Evolutionary conservation across 2,797 vertebrate species (phyloP).

Genomic region (Ambastaia sidthimunki): DNA sequence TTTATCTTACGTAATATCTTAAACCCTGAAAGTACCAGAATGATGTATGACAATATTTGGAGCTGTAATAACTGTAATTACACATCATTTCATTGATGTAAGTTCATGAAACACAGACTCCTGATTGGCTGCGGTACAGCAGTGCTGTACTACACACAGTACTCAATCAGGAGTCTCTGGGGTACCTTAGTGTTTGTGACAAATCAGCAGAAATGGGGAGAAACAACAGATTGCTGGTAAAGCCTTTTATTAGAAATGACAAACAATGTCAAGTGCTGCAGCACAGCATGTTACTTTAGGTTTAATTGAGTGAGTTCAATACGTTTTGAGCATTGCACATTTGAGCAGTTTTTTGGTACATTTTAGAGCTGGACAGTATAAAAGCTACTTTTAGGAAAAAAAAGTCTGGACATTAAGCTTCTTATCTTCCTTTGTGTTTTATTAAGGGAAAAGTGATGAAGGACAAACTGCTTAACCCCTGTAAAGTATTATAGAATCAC

Average conservation of each 20-base stretch:
- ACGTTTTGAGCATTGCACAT: neutral
- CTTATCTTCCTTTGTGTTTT: no score
- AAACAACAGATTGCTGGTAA: neutral
- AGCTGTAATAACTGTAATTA: neutral
- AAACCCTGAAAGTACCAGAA: neutral
- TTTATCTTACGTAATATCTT: neutral
- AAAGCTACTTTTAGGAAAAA: no score
- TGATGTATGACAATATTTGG: neutral
- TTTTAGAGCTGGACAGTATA: no score
- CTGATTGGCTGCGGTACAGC: neutral
- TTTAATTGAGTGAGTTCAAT: neutral
- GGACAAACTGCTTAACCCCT: no score
- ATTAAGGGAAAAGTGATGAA: no score
- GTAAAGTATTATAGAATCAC: no score
- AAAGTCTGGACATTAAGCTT: no score
- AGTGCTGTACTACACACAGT: neutral
- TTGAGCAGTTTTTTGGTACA: no score
- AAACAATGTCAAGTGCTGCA: neutral
- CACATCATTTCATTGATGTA: neutral
- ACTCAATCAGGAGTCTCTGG: neutral
- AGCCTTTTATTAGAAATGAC: neutral
- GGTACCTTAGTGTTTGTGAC: neutral
- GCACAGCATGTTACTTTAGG: neutral
- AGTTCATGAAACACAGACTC: neutral
- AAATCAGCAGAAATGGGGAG: slow-evolving; percentile 1